Evolutionary conservation across 1,140 invertebrate species (phyloP).

Genomic region (Polyergus mexicanus): DNA sequence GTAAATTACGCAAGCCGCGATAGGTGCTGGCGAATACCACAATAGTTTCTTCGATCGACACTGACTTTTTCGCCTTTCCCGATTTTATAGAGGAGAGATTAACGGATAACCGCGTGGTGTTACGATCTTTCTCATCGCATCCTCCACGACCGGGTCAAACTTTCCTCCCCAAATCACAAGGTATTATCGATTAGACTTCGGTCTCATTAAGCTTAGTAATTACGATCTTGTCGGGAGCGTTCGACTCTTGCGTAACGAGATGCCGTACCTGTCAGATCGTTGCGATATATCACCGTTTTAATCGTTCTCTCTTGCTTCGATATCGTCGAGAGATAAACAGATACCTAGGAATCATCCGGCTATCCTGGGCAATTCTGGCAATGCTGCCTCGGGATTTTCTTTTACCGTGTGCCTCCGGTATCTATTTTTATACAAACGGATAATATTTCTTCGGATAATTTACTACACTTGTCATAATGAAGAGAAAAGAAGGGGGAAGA

Average conservation of each 20-base stretch:
- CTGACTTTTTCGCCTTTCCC: slow-evolving; percentile 19
- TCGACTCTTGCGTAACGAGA: slow-evolving; percentile 65
- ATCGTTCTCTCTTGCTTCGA: slow-evolving; percentile 62
- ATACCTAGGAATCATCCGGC: slow-evolving; percentile 59
- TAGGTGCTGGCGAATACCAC: slow-evolving; percentile 14
- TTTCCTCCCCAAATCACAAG: slow-evolving; percentile 54
- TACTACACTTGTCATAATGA: background rate
- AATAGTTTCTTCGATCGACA: background rate
- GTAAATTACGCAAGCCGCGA: slow-evolving; percentile 64
- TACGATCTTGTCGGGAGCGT: slow-evolving; percentile 63
- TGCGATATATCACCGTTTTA: slow-evolving; percentile 75
- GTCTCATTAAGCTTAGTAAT: slow-evolving; percentile 71
- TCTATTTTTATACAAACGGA: slow-evolving; percentile 25
- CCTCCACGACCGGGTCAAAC: background rate
- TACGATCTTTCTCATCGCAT: slow-evolving; percentile 7
- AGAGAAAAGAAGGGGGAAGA: too few species aligned
- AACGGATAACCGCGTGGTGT: background rate
- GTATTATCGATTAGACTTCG: slow-evolving; percentile 60
- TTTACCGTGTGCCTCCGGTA: background rate
- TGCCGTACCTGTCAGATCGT: slow-evolving; percentile 59
- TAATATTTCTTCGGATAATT: slow-evolving; percentile 19
- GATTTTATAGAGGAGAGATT: background rate
- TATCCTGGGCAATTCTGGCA: slow-evolving; percentile 12
- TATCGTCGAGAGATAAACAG: slow-evolving; percentile 65
- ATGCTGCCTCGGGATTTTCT: slow-evolving; percentile 16